phyloP scores from a whole-genome alignment of 1,140 invertebrate species.

The Zophobas atratus region DNA sequence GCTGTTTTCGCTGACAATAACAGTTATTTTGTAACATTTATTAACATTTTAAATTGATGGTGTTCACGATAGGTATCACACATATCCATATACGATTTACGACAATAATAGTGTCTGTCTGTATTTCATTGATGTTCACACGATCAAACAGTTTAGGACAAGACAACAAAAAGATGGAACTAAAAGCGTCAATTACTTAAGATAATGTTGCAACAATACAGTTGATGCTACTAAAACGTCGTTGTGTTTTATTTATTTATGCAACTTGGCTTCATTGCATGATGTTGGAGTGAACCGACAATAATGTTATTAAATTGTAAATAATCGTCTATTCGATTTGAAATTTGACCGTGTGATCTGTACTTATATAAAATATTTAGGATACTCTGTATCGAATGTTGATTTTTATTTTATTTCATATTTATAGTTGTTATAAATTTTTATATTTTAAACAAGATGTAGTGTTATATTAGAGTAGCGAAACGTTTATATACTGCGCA shows the following conservation, averaged over 20 bases:
- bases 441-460: slow-evolving; percentile 41
- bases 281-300: slow-evolving; percentile 35
- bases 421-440: slow-evolving; percentile 32
- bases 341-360: slow-evolving; percentile 41
- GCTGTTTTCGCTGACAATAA: slow-evolving; percentile 48
- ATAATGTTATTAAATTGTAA: slow-evolving; percentile 35
- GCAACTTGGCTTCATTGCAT: slow-evolving; percentile 34
- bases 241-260: slow-evolving; percentile 26
- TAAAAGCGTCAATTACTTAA: slow-evolving; percentile 37
- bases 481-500: slow-evolving; percentile 43
- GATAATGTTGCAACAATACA: slow-evolving; percentile 16
- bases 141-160: slow-evolving; percentile 10
- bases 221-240: slow-evolving; percentile 16
- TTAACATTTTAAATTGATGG: slow-evolving; percentile 44
- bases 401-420: slow-evolving; percentile 31
- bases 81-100: slow-evolving; percentile 32
- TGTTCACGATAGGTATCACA: slow-evolving; percentile 39
- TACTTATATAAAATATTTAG: slow-evolving; percentile 41
- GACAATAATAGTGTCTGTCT: slow-evolving; percentile 37
- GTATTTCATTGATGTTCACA: slow-evolving; percentile 37
- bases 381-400: slow-evolving; percentile 37
- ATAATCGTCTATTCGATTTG: slow-evolving; percentile 34
- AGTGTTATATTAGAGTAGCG: slow-evolving; percentile 34
- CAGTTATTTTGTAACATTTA: slow-evolving; percentile 38
- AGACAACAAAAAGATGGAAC: slow-evolving; percentile 29